Evolutionary conservation across 2,888 invertebrate genomes (phyloP), one percentile per base, ranked within the genome.

Genomic region (Hydroisotoma schaefferi): DNA sequence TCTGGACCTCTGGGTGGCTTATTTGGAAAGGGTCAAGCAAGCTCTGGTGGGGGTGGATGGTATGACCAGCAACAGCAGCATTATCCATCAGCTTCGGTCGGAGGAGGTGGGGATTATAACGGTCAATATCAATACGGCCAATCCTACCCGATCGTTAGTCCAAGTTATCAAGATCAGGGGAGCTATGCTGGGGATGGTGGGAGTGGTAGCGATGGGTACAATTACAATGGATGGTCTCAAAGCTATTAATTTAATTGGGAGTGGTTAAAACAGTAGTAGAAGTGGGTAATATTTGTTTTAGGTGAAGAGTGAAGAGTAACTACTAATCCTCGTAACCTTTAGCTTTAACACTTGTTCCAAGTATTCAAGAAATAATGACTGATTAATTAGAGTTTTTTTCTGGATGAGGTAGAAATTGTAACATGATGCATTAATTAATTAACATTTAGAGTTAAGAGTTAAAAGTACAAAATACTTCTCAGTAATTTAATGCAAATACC

Each of bases 181-280:
- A 33, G 40, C 20, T 33, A 8, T 33, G 8, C 33, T 33, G 33
- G 10, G 10, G 12, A 18, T 20, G n/a, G n/a, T 47, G 47, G 47
- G 26, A 10, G 5, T 4, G 26, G 47, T 26, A 47, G 26, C 33
- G 33, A 33, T n/a, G n/a, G n/a, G 43, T 43, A 43, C 43, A 43
- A 10, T 49, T 49, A 49, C 25, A 15, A 49, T 15, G 49, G 49
- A 29, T 49, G 49, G 49, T 49, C 49, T 15, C 5, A 22, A 49
- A 28, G 18, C 27, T 26, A 18, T 28, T 49, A 3, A 18, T 15
- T 29, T n/a, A n/a, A n/a, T n/a, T n/a, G n/a, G n/a, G n/a, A n/a
- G 33, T 43, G 22, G 20, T 47, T 47, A 6, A 23, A 43, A 18
- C 22, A n/a, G n/a, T n/a, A n/a, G n/a, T n/a, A n/a, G n/a, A n/a